Conservation (phyloP, 1,140 invertebrate species). For the Listronotus oregonensis region DNA sequence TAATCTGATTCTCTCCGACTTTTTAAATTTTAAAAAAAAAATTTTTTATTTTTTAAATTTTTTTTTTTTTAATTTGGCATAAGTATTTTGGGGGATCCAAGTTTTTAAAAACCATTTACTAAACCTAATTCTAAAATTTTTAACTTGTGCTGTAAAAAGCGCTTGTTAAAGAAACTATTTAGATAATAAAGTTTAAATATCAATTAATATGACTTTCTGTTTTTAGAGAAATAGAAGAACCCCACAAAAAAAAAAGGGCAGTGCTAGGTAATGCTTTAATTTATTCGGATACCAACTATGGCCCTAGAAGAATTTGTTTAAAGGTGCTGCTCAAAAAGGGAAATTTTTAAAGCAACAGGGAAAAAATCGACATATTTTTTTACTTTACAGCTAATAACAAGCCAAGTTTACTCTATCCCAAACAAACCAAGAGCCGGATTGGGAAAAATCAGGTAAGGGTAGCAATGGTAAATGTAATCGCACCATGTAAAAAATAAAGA, state of each 20-base stretch:
- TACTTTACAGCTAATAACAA: constrained; percentile 84
- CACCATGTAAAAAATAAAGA: too few species aligned
- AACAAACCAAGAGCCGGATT: constrained; percentile 81
- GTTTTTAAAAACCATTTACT: too few species aligned
- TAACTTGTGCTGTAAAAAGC: too few species aligned
- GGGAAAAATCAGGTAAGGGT: constrained; percentile 78
- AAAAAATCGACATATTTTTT: constrained; percentile 91
- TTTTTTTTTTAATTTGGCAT: too few species aligned
- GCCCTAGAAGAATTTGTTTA: constrained; percentile 88
- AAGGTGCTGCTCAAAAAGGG: constrained; percentile 85
- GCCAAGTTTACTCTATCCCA: constrained; percentile 79
- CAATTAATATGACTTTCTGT: not conserved
- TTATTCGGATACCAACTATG: constrained; percentile 90
- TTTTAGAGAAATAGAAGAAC: constrained; percentile 72
- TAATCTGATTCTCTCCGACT: too few species aligned
- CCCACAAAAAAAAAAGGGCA: constrained; percentile 70
- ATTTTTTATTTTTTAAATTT: too few species aligned
- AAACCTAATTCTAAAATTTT: too few species aligned
- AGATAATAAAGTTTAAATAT: not conserved
- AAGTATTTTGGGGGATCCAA: too few species aligned
- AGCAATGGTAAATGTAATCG: too few species aligned
- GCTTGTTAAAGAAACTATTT: too few species aligned
- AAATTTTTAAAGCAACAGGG: constrained; percentile 82
- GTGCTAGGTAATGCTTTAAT: constrained; percentile 78
- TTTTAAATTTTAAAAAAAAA: too few species aligned